Evolutionary conservation across 2,888 invertebrate species (phyloP), one percentile per base, ranked within the genome.

Genomic region (Prosopocoilus inquinatus): DNA sequence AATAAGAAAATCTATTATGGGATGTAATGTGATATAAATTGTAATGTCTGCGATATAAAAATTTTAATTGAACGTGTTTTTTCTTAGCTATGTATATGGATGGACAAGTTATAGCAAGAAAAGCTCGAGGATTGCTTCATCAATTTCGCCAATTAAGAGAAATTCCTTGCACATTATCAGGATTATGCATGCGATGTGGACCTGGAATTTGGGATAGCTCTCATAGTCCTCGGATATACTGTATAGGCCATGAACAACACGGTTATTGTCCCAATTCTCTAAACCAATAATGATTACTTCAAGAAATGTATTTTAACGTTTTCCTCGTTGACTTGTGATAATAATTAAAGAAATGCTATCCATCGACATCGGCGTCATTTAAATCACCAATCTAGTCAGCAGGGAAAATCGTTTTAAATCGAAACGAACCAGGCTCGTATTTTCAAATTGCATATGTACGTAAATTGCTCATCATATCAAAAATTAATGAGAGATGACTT

Each of bases 201-300:
- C 92, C 94, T 0, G 95, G 94, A 2, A 94, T 94, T 80, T 96
- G 95, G 95, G 96, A 95, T 78, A 93, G 92, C 51, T 88, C 90
- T 3, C 94, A 94, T 74, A 86, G 91, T 55, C 95, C 95, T 0
- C 86, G 89, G 16, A 85, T 95, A 35, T 90, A 91, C 70, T 96
- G 95, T 72, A 82, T 84, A 12, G 89, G 88, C 1, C 90, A 90
- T 65, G 81, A 81, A 9, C 84, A 87, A 55, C 80, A 83, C 35
- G 78, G 80, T 33, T 78, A 78, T 64, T 84, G 84, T 70, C 63
- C 64, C 4, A 69, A 66, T 39, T 62, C 63, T 33, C 60, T 64
- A 53, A 67, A 63, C 13, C n/a, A 20, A 41, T 41, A 44, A 44
- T 13, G 4, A 16, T 16, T 16, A 16, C 16, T 16, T 3, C 16